Conservation (phyloP, 2,888 invertebrate genomes). For the Vesta saturnalis region DNA sequence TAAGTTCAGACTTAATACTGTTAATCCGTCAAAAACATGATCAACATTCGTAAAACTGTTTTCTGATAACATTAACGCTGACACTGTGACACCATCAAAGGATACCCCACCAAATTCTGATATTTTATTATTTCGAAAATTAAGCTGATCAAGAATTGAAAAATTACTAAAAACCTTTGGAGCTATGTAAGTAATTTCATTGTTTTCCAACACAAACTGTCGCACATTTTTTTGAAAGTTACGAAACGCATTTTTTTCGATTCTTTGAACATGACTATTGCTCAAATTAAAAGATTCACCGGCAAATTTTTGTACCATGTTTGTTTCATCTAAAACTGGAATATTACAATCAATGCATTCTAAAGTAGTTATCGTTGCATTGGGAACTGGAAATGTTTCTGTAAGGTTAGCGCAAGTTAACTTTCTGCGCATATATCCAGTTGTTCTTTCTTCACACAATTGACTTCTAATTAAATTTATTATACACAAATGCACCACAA, state of each 20-base stretch:
- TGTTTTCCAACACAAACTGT: slow-evolving; percentile 23
- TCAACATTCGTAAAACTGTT: slow-evolving; percentile 18
- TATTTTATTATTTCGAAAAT: slow-evolving; percentile 21
- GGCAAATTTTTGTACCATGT: slow-evolving; percentile 15
- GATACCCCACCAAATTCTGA: background rate
- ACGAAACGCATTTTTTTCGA: slow-evolving; percentile 23
- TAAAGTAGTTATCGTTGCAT: background rate
- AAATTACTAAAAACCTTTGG: slow-evolving; percentile 26
- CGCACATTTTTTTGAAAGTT: slow-evolving; percentile 7
- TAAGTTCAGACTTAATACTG: slow-evolving; percentile 18
- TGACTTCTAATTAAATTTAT: too few species aligned
- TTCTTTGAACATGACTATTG: slow-evolving; percentile 25
- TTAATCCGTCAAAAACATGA: slow-evolving; percentile 12
- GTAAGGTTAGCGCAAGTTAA: background rate
- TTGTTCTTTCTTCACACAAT: background rate
- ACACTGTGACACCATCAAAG: slow-evolving; percentile 16
- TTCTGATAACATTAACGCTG: slow-evolving; percentile 20
- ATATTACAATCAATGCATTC: slow-evolving; percentile 30
- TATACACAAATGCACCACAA: background rate
- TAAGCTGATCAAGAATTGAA: slow-evolving; percentile 15
- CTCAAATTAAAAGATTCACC: slow-evolving; percentile 28
- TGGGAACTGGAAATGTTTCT: slow-evolving; percentile 6
- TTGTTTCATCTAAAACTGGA: slow-evolving; percentile 20
- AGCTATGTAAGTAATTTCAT: slow-evolving; percentile 25
- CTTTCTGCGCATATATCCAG: too few species aligned